These are phyloP conservation scores for Mesembrinibis cayennensis DNA, from an alignment of 2,113 vertebrate genomes.

Conservation along the genomic window DNA sequence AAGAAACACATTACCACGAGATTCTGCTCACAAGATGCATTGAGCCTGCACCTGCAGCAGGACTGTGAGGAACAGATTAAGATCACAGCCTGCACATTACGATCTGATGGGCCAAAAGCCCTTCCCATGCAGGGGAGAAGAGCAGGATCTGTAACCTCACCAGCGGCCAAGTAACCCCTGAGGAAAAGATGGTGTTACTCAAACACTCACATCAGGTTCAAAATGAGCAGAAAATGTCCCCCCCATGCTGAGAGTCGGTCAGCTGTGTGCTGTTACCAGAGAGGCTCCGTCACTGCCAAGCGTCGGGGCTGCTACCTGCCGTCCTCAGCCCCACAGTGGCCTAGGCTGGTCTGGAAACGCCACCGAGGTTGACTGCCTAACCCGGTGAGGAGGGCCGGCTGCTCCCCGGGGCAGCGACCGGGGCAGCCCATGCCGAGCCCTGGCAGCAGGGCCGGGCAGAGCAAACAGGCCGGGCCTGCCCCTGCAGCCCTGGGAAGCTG, in stretches of 20 bases:
- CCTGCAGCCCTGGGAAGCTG: background rate
- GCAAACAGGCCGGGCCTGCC: background rate
- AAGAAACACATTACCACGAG: rapidly evolving
- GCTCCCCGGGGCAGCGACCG: background rate
- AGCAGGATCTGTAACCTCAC: background rate
- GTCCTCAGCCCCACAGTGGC: background rate
- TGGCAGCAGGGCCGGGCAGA: background rate
- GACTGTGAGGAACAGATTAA: background rate
- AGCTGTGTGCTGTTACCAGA: background rate
- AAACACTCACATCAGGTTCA: background rate
- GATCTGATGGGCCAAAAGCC: rapidly evolving
- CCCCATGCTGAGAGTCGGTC: rapidly evolving
- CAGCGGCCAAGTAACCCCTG: background rate
- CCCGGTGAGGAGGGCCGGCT: rapidly evolving
- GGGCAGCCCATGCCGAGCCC: background rate
- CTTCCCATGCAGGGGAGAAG: background rate
- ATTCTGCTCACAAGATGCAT: rapidly evolving
- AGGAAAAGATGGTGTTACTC: background rate
- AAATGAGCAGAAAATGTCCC: rapidly evolving
- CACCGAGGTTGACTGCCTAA: background rate
- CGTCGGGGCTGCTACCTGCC: background rate
- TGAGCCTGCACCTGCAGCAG: background rate
- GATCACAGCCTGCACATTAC: rapidly evolving
- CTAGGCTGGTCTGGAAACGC: background rate
- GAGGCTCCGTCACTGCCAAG: background rate